Conservation (phyloP, 2,113 vertebrate genomes). For the Xiphophorus maculatus region DNA sequence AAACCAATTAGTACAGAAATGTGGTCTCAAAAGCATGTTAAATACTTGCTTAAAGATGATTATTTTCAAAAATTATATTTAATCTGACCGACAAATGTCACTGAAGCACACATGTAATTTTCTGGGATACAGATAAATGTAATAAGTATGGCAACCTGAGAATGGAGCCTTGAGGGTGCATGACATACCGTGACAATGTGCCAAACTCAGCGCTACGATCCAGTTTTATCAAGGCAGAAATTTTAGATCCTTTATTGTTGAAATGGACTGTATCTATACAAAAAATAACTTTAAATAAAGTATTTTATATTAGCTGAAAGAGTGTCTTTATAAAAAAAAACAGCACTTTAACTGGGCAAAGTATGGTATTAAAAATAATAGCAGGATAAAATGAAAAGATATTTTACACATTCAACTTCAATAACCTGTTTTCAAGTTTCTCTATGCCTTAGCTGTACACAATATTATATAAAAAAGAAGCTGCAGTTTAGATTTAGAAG, state of each 20-base stretch:
- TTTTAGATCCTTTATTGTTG: background rate
- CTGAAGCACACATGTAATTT: background rate
- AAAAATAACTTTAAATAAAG: background rate
- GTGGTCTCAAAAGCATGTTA: background rate
- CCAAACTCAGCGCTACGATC: no score
- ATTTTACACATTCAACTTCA: background rate
- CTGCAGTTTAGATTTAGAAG: background rate
- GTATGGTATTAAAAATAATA: background rate
- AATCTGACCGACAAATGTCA: background rate
- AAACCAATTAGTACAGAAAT: background rate
- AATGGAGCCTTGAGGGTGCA: no score
- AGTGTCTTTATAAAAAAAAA: background rate
- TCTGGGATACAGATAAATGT: no score
- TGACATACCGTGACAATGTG: no score
- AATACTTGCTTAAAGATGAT: background rate
- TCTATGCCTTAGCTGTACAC: slow-evolving; percentile 20
- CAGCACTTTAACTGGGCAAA: no score
- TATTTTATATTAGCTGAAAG: background rate
- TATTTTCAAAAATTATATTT: background rate
- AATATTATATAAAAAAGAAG: background rate
- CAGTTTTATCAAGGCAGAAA: background rate
- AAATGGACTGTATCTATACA: no score
- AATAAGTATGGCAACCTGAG: no score
- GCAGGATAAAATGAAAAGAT: background rate
- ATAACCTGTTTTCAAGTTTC: slow-evolving; percentile 15